Evolutionary conservation across 1,140 invertebrate genomes (phyloP).

Genomic region (Drosophila quadrilineata): DNA sequence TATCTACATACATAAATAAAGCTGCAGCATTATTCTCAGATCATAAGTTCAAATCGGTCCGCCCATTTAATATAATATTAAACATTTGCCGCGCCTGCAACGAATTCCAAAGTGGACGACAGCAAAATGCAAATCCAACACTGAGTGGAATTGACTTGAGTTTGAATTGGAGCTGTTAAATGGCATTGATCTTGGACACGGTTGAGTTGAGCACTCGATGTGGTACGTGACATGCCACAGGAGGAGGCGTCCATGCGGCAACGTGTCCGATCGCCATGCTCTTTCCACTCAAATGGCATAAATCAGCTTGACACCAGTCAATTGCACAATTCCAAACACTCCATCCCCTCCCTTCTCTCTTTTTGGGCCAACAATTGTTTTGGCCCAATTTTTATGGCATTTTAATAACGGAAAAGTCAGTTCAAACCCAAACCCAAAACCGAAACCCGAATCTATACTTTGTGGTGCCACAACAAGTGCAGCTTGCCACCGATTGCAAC

Average conservation of each 20-base stretch:
- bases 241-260: slow-evolving; percentile 52
- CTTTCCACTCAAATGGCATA: slow-evolving; percentile 59
- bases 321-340: slow-evolving; percentile 47
- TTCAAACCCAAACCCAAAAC: slow-evolving; percentile 9
- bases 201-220: slow-evolving; percentile 35
- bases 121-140: too few relatives aligned
- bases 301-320: slow-evolving; percentile 59
- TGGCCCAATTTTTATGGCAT: slow-evolving; percentile 72
- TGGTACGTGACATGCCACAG: slow-evolving; percentile 31
- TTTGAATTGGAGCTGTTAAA: slow-evolving; percentile 18
- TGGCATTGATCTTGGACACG: slow-evolving; percentile 31
- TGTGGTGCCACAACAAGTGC: slow-evolving; percentile 14
- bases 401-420: slow-evolving; percentile 62
- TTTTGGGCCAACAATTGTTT: slow-evolving; percentile 11
- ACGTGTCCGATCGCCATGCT: slow-evolving; percentile 31
- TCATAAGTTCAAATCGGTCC: slow-evolving; percentile 23
- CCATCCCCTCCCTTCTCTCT: slow-evolving; percentile 51
- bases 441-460: background rate
- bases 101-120: slow-evolving; percentile 23
- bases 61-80: slow-evolving; percentile 20
- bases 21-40: slow-evolving; percentile 28
- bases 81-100: slow-evolving; percentile 10
- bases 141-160: too few relatives aligned
- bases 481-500: slow-evolving; percentile 67
- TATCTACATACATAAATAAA: slow-evolving; percentile 20